Conservation (phyloP, 1,140 invertebrate genomes). For the Chelonus insularis region DNA sequence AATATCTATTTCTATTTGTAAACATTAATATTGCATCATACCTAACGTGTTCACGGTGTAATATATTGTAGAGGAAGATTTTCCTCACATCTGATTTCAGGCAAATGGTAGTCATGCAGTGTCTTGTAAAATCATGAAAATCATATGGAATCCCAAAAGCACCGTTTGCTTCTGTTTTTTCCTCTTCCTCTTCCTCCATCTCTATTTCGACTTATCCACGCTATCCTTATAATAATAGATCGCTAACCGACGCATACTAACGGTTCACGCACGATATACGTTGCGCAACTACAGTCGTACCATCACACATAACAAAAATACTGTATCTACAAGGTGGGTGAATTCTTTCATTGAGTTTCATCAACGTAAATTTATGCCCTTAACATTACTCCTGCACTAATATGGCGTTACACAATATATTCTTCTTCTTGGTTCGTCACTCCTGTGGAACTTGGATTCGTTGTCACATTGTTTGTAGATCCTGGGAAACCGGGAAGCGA, state of each 20-base stretch:
- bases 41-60: not conserved
- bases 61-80: not conserved
- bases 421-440: not conserved
- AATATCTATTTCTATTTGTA: no score
- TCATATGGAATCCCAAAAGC: slow-evolving; percentile 4
- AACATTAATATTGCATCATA: no score
- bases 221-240: not conserved
- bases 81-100: no score
- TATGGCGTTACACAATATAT: no score
- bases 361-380: no score
- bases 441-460: not conserved
- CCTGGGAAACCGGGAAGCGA: slow-evolving; percentile 41
- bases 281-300: slow-evolving; percentile 19
- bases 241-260: slow-evolving; percentile 16
- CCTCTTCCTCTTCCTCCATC: not conserved
- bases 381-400: no score
- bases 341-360: not conserved
- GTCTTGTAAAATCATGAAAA: slow-evolving; percentile 15
- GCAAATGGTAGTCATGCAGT: not conserved
- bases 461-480: slow-evolving; percentile 40
- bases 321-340: not conserved
- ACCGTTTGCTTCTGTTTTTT: not conserved
- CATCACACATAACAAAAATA: not conserved
- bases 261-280: slow-evolving; percentile 27
- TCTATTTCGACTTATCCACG: not conserved